Percentiles rank a stretch among this genome's conserved stretches.
These are phyloP conservation scores for Hyperoplus lanceolatus DNA, from an alignment of 2,797 vertebrate species.

Conservation along the genomic window DNA sequence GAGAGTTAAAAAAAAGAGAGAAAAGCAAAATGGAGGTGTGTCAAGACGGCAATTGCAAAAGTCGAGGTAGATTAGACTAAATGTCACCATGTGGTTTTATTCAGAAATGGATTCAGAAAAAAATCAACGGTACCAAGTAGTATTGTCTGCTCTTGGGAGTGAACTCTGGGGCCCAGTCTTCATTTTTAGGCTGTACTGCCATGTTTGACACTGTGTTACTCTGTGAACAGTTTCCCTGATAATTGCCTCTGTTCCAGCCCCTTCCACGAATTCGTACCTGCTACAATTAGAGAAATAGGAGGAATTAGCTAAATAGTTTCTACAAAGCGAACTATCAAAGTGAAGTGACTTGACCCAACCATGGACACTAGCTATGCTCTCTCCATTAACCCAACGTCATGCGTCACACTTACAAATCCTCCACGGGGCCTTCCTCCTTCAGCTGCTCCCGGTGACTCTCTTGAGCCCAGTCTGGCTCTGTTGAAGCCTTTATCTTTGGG, in stretches of 20 bases:
- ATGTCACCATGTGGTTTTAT: not conserved
- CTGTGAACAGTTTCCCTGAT: slow-evolving; percentile 87
- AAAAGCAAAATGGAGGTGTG: not conserved
- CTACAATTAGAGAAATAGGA: slow-evolving; percentile 67
- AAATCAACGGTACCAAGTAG: slow-evolving; percentile 89
- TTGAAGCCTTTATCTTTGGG: slow-evolving; percentile 88
- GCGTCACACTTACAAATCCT: slow-evolving; percentile 90
- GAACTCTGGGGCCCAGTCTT: slow-evolving; percentile 95
- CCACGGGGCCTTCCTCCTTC: slow-evolving; percentile 88
- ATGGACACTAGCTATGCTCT: not conserved
- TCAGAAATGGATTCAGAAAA: not conserved
- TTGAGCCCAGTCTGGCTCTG: slow-evolving; percentile 86
- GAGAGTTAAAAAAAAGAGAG: slow-evolving; percentile 18
- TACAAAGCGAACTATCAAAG: not conserved
- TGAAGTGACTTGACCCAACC: not conserved
- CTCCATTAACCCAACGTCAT: not conserved
- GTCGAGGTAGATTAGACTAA: not conserved
- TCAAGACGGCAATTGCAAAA: not conserved
- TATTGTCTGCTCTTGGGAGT: slow-evolving; percentile 96
- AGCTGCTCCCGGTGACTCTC: slow-evolving; percentile 84
- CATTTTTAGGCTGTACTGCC: slow-evolving; percentile 85
- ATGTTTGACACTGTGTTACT: slow-evolving; percentile 82
- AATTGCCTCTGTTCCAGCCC: slow-evolving; percentile 92
- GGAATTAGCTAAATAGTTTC: slow-evolving; percentile 2
- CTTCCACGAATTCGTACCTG: slow-evolving; percentile 93